These are phyloP conservation scores for Lasius fuliginosus DNA, from an alignment of 2,888 invertebrate species.

Conservation along the genomic window DNA sequence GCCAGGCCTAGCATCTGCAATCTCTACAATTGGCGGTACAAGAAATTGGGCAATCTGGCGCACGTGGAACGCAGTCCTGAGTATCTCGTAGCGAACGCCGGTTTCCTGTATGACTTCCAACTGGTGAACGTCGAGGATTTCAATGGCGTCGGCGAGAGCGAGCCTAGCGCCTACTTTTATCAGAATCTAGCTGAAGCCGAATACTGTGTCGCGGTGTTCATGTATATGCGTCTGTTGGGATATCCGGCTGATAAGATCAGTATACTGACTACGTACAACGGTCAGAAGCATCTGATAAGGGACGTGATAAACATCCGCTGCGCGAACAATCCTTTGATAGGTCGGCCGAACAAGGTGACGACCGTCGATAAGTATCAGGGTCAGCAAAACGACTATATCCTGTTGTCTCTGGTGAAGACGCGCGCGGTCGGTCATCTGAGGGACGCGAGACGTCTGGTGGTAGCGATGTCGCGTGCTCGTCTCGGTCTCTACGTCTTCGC, in stretches of 20 bases:
- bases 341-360: constrained; percentile 96
- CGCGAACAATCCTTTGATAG: constrained; percentile 97
- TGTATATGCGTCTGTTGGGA: constrained; percentile 99
- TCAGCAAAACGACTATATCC: constrained; percentile 99
- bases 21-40: constrained; percentile 98
- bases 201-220: constrained; percentile 98
- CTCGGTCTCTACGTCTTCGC: constrained; percentile 99
- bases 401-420: constrained; percentile 98
- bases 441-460: constrained; percentile 98
- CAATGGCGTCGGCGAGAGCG: constrained; percentile 98
- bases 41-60: constrained; percentile 96
- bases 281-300: constrained; percentile 98
- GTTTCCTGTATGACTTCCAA: constrained; percentile 97
- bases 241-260: constrained; percentile 99
- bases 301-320: constrained; percentile 98
- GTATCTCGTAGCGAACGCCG: constrained; percentile 96
- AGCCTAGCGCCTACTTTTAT: constrained; percentile 99
- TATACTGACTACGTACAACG: constrained; percentile 99
- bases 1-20: constrained; percentile 96
- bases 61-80: constrained; percentile 95
- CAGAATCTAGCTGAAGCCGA: constrained; percentile 97
- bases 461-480: constrained; percentile 99
- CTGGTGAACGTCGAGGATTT: constrained; percentile 98
- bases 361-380: constrained; percentile 99
- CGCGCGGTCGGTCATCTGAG: constrained; percentile 99